Evolutionary conservation across 37 sponge, comb jelly and placozoan species (phyloP), one percentile per base, ranked within the genome.

Genomic region (Spongilla lacustris): DNA sequence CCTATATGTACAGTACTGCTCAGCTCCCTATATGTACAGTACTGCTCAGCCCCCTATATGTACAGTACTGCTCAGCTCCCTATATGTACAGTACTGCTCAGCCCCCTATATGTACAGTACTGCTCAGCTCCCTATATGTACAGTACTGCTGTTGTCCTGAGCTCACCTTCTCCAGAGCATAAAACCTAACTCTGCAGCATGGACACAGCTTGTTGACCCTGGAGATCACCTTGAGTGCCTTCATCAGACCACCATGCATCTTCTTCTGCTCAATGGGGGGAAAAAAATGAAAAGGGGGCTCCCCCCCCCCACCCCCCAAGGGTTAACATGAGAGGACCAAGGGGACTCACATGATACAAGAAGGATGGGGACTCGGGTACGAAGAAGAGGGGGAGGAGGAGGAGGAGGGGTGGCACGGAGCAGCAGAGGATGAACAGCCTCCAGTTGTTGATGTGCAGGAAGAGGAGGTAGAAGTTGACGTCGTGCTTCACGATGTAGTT

Each of bases 391-490:
- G 33, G 50, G 73, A 86, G 8, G 28, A 74, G 29, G 30, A 80
- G 70, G 23, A 86, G 32, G 28, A 86, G 68, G 36, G 86, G 74
- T 22, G 86, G 86, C 23, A 86, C 4, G 46, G 86, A 72, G n/a
- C 86, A 86, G 50, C 78, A 50, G 30, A 86, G 78, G 48, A 86
- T 33, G 46, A 78, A 86, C 22, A 86, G 79, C n/a, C 86, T 34
- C 86, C 86, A 86, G 66, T 71, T 37, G 35, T 72, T 74, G 58
- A 86, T 69, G 67, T 78, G 79, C 27, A 86, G 80, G 28, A 23
- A 27, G 22, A 79, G 80, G 34, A 85, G 69, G 36, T 71, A 86
- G 86, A 86, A 84, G 75, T 49, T 35, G 35, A 84, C 75, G 24
- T 25, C 67, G 8, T 66, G 66, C n/a, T 75, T n/a, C 13, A 72